These are phyloP conservation scores for Acanthurus tractus DNA, from an alignment of 2,797 vertebrate genomes.

Conservation along the genomic window DNA sequence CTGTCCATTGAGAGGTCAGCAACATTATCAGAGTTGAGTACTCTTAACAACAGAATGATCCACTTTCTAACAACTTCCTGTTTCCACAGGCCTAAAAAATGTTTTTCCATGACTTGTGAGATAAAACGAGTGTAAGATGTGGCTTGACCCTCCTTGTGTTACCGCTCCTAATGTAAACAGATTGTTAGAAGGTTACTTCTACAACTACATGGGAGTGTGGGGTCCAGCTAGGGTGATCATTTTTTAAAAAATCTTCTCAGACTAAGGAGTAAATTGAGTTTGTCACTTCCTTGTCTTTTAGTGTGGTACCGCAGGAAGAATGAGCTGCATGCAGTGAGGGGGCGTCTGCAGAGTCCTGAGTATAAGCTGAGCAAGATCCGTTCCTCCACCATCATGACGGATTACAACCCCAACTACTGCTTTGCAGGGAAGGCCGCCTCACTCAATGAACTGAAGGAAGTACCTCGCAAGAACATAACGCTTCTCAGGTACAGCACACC, in stretches of 20 bases:
- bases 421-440: constrained; percentile 89
- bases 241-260: not conserved
- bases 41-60: constrained; percentile 22
- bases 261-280: constrained; percentile 8
- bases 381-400: constrained; percentile 93
- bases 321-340: constrained; percentile 87
- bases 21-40: not conserved
- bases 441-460: constrained; percentile 91
- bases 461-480: constrained; percentile 92
- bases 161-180: constrained; percentile 69
- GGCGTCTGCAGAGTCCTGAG: constrained; percentile 90
- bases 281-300: constrained; percentile 59
- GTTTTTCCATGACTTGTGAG: not conserved
- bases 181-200: constrained; percentile 45
- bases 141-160: constrained; percentile 74
- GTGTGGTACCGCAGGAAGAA: constrained; percentile 93
- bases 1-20: not conserved
- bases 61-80: not conserved
- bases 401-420: constrained; percentile 96
- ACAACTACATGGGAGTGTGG: constrained; percentile 37
- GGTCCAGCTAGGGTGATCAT: constrained; percentile 26
- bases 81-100: not conserved
- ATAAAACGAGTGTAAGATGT: not conserved
- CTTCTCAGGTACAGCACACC: constrained; percentile 86
- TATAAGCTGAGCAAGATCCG: constrained; percentile 94